phyloP scores from a whole-genome alignment of 2,113 vertebrate genomes.

The Laticauda laticaudata region DNA sequence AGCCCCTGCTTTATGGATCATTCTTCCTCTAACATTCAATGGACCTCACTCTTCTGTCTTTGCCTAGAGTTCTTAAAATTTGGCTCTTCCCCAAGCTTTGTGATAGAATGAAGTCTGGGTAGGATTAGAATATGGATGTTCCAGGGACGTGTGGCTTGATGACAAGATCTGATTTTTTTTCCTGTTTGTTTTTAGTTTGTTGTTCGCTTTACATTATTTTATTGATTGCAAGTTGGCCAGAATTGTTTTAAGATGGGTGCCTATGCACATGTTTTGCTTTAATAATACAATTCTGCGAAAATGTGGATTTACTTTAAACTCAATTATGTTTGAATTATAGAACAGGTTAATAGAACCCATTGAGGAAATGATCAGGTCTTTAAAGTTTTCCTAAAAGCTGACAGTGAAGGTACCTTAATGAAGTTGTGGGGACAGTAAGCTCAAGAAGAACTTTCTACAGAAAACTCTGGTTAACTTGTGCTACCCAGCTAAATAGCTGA shows the following conservation, averaged over 20 bases:
- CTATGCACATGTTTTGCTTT: background rate
- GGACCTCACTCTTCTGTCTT: background rate
- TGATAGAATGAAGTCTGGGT: background rate
- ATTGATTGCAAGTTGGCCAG: background rate
- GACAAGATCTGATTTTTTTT: background rate
- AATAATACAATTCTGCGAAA: background rate
- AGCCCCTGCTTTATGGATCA: background rate
- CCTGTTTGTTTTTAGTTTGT: background rate
- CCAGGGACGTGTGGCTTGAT: background rate
- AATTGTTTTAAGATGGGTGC: background rate
- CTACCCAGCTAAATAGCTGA: background rate
- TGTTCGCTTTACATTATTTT: background rate
- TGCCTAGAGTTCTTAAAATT: background rate
- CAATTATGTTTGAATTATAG: background rate
- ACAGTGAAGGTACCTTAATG: background rate
- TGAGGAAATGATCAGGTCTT: background rate
- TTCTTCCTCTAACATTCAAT: background rate
- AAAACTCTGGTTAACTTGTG: background rate
- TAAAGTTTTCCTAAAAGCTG: background rate
- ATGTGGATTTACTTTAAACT: background rate
- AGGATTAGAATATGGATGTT: background rate
- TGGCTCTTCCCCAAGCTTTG: background rate
- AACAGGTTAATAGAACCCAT: background rate
- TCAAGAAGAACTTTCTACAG: background rate
- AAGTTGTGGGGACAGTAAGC: background rate